Evolutionary conservation across 2,888 invertebrate species (phyloP), one percentile per base, ranked within the genome.

Genomic region (Apodemia hepburni): DNA sequence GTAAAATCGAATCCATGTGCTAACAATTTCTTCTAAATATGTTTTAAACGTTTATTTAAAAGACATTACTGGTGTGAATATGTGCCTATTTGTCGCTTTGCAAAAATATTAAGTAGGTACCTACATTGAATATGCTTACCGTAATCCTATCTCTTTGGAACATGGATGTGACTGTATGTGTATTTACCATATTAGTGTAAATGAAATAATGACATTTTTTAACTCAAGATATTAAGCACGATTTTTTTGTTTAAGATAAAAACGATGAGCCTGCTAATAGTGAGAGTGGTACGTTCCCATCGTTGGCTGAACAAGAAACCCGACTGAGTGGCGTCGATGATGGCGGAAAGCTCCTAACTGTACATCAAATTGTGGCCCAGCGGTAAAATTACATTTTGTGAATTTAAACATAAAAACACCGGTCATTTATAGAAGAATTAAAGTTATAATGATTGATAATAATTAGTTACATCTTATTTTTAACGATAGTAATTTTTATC

Each of bases 361-460:
- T 96, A 49, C 96, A 96, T 75, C 96, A 96, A 85, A 94, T 96
- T 71, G 96, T 96, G 68, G 94, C 95, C 65, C 95, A 95, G 82
- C 92, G 94, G 95, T 95, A 83, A 60, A 61, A 61, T 22, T 12
- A 11, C 12, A 11, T 38, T 11, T 27, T 22, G 22, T 22, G 2
- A 17, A 18, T 42, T 60, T 3, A 42, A 15, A 5, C 4, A 15
- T n/a, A 15, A 42, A 5, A 42, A 42, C 5, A 15, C 3, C 3
- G 15, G 42, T 15, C 42, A 42, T 12, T 1, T 35, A 9, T 0
- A 8, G 11, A 35, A 9, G 11, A 11, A 35, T 9, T 9, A 38
- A 0, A 38, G 0, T 3, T 12, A 33, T 33, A 33, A 33, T 1
- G 7, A 33, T 2, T 8, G 8, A 33, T 33, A 33, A 33, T 33